These are phyloP conservation scores for Amphiprion ocellaris DNA, from an alignment of 2,113 vertebrate species.

Conservation along the genomic window DNA sequence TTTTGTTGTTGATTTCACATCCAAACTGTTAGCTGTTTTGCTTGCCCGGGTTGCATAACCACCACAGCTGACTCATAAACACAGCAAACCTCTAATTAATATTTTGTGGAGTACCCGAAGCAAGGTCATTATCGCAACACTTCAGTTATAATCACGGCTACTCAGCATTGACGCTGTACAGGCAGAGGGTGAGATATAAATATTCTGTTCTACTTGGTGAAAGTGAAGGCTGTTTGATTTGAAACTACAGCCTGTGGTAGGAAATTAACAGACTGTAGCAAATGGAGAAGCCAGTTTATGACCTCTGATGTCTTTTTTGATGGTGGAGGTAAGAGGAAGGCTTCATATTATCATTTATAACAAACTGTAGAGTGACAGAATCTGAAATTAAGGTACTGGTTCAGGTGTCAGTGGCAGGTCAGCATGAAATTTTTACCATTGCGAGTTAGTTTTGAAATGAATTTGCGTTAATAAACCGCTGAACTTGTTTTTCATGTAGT, in stretches of 20 bases:
- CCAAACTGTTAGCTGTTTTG: conserved; percentile 37
- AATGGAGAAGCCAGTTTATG: conserved; percentile 41
- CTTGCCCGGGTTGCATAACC: conserved; percentile 58
- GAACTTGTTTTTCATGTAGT: conserved; percentile 20
- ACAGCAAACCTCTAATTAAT: conserved; percentile 76
- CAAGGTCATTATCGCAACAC: conserved; percentile 77
- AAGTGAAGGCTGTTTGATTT: conserved; percentile 52
- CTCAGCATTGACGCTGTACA: conserved; percentile 45
- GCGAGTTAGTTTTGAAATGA: conserved; percentile 13
- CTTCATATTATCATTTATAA: conserved; percentile 14
- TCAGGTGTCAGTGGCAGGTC: conserved; percentile 22
- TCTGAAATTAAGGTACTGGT: conserved; percentile 38
- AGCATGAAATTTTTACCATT: conserved; percentile 52
- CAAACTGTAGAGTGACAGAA: conserved; percentile 35
- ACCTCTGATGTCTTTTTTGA: conserved; percentile 44
- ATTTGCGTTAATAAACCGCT: conserved; percentile 32
- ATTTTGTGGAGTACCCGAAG: conserved; percentile 68
- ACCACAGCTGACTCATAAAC: conserved; percentile 74
- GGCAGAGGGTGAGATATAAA: conserved; percentile 55
- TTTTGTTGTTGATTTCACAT: conserved; percentile 43
- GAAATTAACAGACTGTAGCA: conserved; percentile 50
- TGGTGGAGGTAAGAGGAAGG: conserved; percentile 12
- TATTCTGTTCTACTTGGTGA: conserved; percentile 48
- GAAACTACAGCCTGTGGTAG: conserved; percentile 42
- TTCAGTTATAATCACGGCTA: conserved; percentile 70